These are phyloP conservation scores for Melipona bicolor DNA, from an alignment of 2,888 invertebrate genomes.

Conservation along the genomic window DNA sequence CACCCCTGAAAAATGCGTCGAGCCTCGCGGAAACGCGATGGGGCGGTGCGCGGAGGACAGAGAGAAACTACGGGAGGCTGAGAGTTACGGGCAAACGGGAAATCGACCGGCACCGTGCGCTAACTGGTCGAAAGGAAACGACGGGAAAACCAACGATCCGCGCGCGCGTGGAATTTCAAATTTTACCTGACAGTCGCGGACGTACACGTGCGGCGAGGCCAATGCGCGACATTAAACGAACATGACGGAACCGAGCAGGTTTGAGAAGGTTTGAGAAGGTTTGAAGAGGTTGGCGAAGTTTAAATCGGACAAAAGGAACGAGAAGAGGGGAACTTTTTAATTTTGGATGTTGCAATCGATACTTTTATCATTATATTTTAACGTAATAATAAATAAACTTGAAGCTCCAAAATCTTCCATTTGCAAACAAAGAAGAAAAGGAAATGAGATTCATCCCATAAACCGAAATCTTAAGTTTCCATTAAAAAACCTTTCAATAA, in stretches of 20 bases:
- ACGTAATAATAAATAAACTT: too few relatives aligned
- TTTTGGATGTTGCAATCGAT: too few relatives aligned
- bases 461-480: too few relatives aligned
- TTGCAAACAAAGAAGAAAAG: too few relatives aligned
- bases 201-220: not conserved
- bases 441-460: too few relatives aligned
- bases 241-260: not conserved
- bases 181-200: conserved; percentile 3
- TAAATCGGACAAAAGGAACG: too few relatives aligned
- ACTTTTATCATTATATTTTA: too few relatives aligned
- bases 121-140: not conserved
- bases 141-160: conserved; percentile 2
- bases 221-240: conserved; percentile 5
- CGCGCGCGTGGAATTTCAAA: conserved; percentile 32
- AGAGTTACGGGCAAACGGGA: conserved; percentile 23
- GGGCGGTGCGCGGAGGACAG: too few relatives aligned
- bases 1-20: not conserved
- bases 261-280: not conserved
- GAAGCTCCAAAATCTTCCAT: too few relatives aligned
- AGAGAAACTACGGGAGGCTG: not conserved
- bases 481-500: too few relatives aligned
- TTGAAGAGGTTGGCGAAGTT: too few relatives aligned
- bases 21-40: not conserved
- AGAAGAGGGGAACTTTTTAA: too few relatives aligned
- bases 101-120: conserved; percentile 13